Conservation (phyloP, 1,140 invertebrate species). For the Diabrotica undecimpunctata region DNA sequence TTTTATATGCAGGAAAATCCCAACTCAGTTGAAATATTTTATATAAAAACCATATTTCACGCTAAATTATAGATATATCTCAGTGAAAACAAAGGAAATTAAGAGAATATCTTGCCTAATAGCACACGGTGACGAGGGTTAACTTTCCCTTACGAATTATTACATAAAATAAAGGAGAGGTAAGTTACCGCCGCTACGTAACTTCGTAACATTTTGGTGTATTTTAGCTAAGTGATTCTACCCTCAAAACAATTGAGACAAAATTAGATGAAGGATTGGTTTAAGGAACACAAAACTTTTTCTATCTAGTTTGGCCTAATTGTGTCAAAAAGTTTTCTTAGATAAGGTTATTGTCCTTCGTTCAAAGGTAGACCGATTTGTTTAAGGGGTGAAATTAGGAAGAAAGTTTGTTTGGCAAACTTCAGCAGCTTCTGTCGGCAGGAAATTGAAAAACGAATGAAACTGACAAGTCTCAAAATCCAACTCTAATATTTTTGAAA, state of each 20-base stretch:
- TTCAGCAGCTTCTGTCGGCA: too few relatives aligned
- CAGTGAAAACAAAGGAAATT: not conserved
- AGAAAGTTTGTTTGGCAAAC: too few relatives aligned
- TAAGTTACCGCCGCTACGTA: not conserved
- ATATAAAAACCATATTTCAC: not conserved
- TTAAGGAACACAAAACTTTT: not conserved
- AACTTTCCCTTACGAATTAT: constrained; percentile 2
- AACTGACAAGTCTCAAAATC: too few relatives aligned
- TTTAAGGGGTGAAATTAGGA: too few relatives aligned
- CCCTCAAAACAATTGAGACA: not conserved
- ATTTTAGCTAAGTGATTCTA: not conserved
- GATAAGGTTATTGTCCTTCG: too few relatives aligned
- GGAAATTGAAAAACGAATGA: too few relatives aligned
- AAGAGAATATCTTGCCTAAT: not conserved
- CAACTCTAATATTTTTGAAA: too few relatives aligned
- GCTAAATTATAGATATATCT: constrained; percentile 3
- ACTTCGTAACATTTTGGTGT: not conserved
- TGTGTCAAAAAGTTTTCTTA: not conserved
- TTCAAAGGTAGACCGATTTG: too few relatives aligned
- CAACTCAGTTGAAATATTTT: too few relatives aligned
- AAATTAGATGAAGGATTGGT: not conserved
- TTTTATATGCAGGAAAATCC: too few relatives aligned
- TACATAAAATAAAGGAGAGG: constrained; percentile 2
- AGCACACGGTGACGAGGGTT: not conserved
- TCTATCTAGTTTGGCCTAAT: not conserved